Evolutionary conservation across 1,140 invertebrate species (phyloP), one percentile per base, ranked within the genome.

Genomic region (Drosophila auraria): DNA sequence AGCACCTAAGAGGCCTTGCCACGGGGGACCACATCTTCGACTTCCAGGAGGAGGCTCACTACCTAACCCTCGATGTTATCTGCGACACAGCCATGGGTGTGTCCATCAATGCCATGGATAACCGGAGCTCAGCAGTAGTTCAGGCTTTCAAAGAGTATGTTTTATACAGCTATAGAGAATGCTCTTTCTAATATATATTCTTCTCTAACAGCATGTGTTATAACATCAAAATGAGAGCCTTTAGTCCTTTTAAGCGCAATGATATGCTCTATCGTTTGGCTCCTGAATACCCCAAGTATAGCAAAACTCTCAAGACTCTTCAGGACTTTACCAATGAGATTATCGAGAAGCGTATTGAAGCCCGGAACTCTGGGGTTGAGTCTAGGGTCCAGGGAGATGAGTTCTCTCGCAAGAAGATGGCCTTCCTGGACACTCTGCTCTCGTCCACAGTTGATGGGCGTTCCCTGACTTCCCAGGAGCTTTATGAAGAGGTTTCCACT

Each of bases 401-500:
- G 36, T 92, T 84, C 27, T 76, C 68, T 0, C 61, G 82, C 5
- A 86, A 83, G 47, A 92, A 92, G 53, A 77, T 83, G 74, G 92
- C 87, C 0, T 92, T 93, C 27, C 50, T 93, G 68, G 92, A 93
- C 23, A 91, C 82, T 0, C 38, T 93, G 27, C 69, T 93, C 0
- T 91, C 83, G 5, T 91, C 93, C 36, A 84, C 82, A 12, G 93
- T 94, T 53, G 94, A 96, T 63, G 92, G 93, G 3, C 94, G 95
- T 8, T 87, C 93, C 0, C 91, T 97, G 44, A 95, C 94, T 2
- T 93, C 95, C 44, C 92, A 94, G 40, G 96, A 96, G 82, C 95
- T 97, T 20, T 93, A 95, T 65, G 95, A 96, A 81, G 95, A 96
- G 93, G 95, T 96, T 0, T 95, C 96, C 71, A 96, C 96, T 8